Base-by-base conservation (phyloP, 2,797 vertebrate genomes). In the Rhabdomys pumilio region DNA sequence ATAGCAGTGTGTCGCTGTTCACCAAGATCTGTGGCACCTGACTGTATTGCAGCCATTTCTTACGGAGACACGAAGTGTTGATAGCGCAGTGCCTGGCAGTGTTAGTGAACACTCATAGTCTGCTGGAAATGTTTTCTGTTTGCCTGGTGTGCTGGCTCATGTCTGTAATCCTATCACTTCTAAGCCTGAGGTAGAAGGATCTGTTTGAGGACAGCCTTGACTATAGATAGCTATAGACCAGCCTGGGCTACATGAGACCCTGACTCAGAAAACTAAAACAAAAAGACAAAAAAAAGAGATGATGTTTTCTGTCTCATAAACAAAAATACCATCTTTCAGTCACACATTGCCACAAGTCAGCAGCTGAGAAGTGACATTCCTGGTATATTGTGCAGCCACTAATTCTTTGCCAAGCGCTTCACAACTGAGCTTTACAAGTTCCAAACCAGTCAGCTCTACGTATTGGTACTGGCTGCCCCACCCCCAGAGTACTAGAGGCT, bases 51-150 rank as follows among this genome's bases (percentile, higher is more conserved):
- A 91, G n/a, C 17, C 4, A 69, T 85, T 47, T 41, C 31, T 57
- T 91, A 4, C 79, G 82, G 53, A 67, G 20, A 65, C 9, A 53
- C 75, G 38, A n/a, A 15, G 69, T 83, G 11, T 80, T 85, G 75
- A 83, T 53, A 59, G 44, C 41, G 50, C 20, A 69, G 29, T 89
- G 26, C 80, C 87, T 55, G 79, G 84, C 31, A 91, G 10, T 59
- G 14, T 92, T 91, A 47, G 31, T 55, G 34, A 95, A 75, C 53
- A 65, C 92, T 86, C 19, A 61, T 24, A 8, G 4, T 81, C n/a
- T 90, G 87, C 85, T 82, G 69, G 76, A 72, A 31, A 61, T 93
- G 72, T 14, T 90, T 90, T 22, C 6, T 85, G 44, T 80, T 82
- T 86, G 63, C 31, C 31, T 20, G 9, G 38, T 50, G 20, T 86